Conservation (phyloP, 2,797 vertebrate species). For the Steatocranus sp. region DNA sequence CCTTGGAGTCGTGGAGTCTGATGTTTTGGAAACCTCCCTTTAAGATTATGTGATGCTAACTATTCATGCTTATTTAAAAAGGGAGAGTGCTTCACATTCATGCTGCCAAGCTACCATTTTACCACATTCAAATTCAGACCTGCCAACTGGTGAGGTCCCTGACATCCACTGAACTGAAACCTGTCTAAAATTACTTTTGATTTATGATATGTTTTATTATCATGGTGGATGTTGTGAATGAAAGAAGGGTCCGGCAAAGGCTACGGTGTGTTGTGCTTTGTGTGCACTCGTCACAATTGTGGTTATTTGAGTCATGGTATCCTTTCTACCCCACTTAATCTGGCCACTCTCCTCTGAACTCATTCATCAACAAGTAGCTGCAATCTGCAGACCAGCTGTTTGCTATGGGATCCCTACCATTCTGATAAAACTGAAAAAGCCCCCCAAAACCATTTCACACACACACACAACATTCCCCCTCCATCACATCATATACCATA, state of each 20-base stretch:
- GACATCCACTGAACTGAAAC: not conserved
- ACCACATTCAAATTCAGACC: not conserved
- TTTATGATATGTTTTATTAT: not conserved
- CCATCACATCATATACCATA: not conserved
- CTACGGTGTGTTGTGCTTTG: accelerated
- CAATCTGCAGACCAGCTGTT: not conserved
- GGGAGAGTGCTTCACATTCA: not conserved
- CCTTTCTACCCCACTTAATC: not conserved
- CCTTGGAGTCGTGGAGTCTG: not conserved
- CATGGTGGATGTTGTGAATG: not conserved
- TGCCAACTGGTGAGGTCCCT: not conserved
- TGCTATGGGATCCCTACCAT: not conserved
- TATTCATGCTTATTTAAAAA: not conserved
- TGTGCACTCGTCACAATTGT: not conserved
- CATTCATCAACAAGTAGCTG: not conserved
- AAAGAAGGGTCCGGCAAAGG: not conserved
- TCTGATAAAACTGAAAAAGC: not conserved
- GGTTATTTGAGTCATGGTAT: not conserved
- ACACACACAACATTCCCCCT: not conserved
- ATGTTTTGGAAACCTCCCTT: not conserved
- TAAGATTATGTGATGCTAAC: not conserved
- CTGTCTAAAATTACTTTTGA: not conserved
- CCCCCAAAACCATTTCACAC: not conserved
- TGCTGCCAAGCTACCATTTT: not conserved
- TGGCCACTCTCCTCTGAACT: not conserved